Evolutionary conservation across 2,113 vertebrate species (phyloP), one percentile per base, ranked within the genome.

Genomic region (Lathamus discolor): DNA sequence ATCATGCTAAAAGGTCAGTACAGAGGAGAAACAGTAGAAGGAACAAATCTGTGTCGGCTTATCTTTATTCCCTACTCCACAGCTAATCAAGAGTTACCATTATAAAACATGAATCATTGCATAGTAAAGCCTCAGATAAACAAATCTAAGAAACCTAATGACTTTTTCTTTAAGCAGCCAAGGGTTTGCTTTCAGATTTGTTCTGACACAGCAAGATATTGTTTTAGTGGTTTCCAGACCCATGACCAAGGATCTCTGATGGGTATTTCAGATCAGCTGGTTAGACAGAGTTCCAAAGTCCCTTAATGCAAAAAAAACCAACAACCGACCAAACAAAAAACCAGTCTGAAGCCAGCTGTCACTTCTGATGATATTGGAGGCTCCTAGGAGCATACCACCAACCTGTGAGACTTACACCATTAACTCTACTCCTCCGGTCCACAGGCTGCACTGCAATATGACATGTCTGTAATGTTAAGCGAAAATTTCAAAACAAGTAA

Each of bases 1-100:
- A 55, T 13, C 54, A 68, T 63, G 70, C 68, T n/a, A 93, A 85
- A 85, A 90, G 92, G 92, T 95, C 88, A 88, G 69, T 25, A 57
- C 24, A 52, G 17, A 68, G 11, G 6, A 22, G n/a, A 77, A 77
- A 81, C 91, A 57, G 33, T 25, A 39, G 48, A 86, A 86, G 61
- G n/a, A 74, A 88, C 31, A 37, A 76, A 92, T 88, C 35, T 74
- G 39, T 92, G 85, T 57, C 86, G 86, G 68, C 76, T 68, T 87
- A 72, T 68, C 62, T 83, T 75, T 69, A 92, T 55, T 92, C 69
- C 59, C 79, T 54, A 18, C 49, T 70, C 83, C 70, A 70, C 37
- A 52, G 51, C 44, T 90, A 41, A 86, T 49, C 29, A 48, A 46
- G 43, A 72, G n/a, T 83, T 78, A 89, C 44, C 81, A 66, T 55